phyloP scores from a whole-genome alignment of 1,140 invertebrate species.

The Drosophila albomicans region DNA sequence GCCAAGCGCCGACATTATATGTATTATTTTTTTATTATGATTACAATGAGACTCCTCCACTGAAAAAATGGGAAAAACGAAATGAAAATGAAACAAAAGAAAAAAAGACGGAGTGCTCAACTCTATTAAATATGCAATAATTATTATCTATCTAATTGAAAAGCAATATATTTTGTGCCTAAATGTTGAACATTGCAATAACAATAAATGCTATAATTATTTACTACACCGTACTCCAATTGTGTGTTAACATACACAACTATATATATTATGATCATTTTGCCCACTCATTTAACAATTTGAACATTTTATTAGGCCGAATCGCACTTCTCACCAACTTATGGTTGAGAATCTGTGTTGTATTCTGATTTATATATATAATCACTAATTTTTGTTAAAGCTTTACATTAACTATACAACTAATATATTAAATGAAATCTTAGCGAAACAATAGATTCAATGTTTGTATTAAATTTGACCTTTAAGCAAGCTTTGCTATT shows the following conservation, averaged over 20 bases:
- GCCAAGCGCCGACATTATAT: slow-evolving; percentile 59
- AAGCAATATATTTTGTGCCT: slow-evolving; percentile 83
- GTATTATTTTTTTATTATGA: slow-evolving; percentile 60
- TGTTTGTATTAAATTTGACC: slow-evolving; percentile 46
- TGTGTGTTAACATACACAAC: slow-evolving; percentile 35
- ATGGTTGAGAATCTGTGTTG: slow-evolving; percentile 61
- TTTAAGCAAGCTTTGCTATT: slow-evolving; percentile 41
- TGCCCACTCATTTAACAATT: slow-evolving; percentile 35
- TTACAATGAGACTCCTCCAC: slow-evolving; percentile 35
- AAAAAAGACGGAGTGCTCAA: slow-evolving; percentile 44
- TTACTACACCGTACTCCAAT: slow-evolving; percentile 52
- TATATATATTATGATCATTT: slow-evolving; percentile 32
- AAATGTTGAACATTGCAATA: slow-evolving; percentile 83
- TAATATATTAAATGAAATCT: slow-evolving; percentile 34
- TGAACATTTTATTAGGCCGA: slow-evolving; percentile 43
- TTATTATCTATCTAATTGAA: slow-evolving; percentile 60
- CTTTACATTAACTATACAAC: slow-evolving; percentile 20
- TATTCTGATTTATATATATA: slow-evolving; percentile 47
- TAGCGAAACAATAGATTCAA: slow-evolving; percentile 47
- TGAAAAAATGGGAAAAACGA: slow-evolving; percentile 2
- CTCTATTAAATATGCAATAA: slow-evolving; percentile 61
- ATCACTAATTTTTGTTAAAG: slow-evolving; percentile 36
- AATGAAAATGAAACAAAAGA: slow-evolving; percentile 11
- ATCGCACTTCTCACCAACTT: slow-evolving; percentile 63
- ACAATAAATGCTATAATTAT: slow-evolving; percentile 61